A percentile compares a stretch with the other conserved stretches of the same genome.
Conservation (phyloP, 2,797 vertebrate genomes). For the Sebastes vulpes region DNA sequence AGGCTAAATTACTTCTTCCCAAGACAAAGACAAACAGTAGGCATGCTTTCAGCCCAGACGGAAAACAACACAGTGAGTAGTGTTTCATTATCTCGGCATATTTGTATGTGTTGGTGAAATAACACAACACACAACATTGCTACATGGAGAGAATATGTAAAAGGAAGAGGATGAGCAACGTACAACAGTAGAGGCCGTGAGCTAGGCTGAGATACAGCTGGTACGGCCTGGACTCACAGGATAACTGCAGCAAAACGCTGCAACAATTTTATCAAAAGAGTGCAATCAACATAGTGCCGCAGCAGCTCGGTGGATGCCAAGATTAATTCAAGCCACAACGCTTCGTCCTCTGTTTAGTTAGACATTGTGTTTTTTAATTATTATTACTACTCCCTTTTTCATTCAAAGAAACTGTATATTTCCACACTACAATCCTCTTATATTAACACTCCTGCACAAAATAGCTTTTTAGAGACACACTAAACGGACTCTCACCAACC, state of each 20-base stretch:
- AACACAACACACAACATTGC: background rate
- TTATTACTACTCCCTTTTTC: background rate
- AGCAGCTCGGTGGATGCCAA: slow-evolving; percentile 12
- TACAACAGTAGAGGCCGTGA: background rate
- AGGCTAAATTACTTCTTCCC: slow-evolving; percentile 39
- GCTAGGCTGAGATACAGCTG: background rate
- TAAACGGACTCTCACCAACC: background rate
- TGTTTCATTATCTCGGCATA: slow-evolving; percentile 11
- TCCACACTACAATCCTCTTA: background rate
- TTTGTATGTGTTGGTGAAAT: background rate
- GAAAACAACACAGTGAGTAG: background rate
- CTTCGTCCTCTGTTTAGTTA: background rate
- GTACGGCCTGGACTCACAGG: background rate
- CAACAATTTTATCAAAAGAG: background rate
- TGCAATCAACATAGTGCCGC: slow-evolving; percentile 14
- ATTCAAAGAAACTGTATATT: background rate
- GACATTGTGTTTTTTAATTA: background rate
- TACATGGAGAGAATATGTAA: background rate
- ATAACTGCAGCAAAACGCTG: slow-evolving; percentile 12
- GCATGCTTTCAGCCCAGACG: background rate
- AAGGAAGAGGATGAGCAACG: background rate
- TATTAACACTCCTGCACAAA: background rate
- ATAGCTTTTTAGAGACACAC: background rate
- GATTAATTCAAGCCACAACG: slow-evolving; percentile 20
- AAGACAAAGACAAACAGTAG: slow-evolving; percentile 35